Percentiles rank a stretch among this genome's conserved stretches.
phyloP scores from a whole-genome alignment of 2,113 vertebrate species.

The Harpagus bidentatus region DNA sequence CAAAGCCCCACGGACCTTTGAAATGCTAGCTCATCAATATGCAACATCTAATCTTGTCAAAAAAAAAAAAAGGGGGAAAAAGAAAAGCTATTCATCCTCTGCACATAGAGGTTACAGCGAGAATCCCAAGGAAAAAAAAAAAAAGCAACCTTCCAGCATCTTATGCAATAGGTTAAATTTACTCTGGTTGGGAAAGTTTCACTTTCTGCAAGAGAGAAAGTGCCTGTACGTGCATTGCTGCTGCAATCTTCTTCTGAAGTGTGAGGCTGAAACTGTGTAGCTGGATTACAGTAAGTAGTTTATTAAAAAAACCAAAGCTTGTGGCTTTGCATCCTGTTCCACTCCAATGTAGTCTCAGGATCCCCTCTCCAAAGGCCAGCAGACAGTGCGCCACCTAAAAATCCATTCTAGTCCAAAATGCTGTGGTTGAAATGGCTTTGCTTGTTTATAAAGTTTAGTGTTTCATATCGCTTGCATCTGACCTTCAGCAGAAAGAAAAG shows the following conservation, averaged over 20 bases:
- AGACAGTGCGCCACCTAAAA: conserved; percentile 57
- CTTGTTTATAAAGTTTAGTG: conserved; percentile 67
- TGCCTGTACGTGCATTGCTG: conserved; percentile 21
- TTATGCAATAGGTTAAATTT: conserved; percentile 61
- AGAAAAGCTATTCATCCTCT: background rate
- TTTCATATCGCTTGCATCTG: conserved; percentile 56
- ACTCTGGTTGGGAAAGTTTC: conserved; percentile 53
- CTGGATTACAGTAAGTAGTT: conserved; percentile 59
- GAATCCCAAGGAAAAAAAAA: background rate
- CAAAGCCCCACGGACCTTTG: conserved; percentile 42
- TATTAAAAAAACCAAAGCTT: conserved; percentile 36
- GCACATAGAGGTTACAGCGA: conserved; percentile 12
- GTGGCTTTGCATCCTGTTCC: conserved; percentile 54
- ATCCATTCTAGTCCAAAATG: conserved; percentile 24
- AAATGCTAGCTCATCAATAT: conserved; percentile 65
- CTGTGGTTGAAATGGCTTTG: conserved; percentile 52
- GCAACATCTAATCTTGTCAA: conserved; percentile 54
- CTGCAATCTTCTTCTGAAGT: conserved; percentile 44
- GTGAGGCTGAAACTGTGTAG: conserved; percentile 33
- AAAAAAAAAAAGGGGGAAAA: background rate
- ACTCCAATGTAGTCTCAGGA: conserved; percentile 36
- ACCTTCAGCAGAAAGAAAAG: conserved; percentile 59
- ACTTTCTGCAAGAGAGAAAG: conserved; percentile 50
- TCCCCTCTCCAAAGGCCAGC: conserved; percentile 45
- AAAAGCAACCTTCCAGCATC: background rate